Conservation (phyloP, 2,797 vertebrate species). For the Acropternis orthonyx region DNA sequence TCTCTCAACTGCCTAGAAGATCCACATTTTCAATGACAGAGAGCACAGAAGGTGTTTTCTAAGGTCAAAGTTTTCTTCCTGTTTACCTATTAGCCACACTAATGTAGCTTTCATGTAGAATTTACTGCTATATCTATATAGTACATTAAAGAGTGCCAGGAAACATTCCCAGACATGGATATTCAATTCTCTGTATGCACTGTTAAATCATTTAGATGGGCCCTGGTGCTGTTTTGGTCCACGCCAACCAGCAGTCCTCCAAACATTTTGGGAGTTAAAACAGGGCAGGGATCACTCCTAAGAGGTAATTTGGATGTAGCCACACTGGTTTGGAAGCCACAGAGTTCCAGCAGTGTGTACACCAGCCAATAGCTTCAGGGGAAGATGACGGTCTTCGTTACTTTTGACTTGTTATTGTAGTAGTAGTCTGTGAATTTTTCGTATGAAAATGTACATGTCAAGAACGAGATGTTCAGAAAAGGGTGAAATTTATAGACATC, state of each 20-base stretch:
- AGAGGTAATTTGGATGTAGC: neutral
- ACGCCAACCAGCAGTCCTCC: neutral
- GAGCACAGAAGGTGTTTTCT: neutral
- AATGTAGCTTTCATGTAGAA: neutral
- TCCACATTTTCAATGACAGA: neutral
- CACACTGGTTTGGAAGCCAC: neutral
- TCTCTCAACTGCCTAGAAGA: neutral
- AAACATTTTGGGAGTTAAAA: neutral
- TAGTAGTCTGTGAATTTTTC: neutral
- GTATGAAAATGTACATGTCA: neutral
- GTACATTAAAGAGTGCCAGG: neutral
- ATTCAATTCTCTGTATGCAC: neutral
- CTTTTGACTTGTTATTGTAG: neutral
- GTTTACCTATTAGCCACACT: neutral
- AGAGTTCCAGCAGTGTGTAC: neutral
- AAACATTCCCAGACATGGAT: fast-evolving
- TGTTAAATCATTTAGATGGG: neutral
- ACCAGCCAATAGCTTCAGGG: neutral
- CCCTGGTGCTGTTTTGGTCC: neutral
- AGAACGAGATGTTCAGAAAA: neutral
- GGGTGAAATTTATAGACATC: neutral
- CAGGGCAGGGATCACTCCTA: neutral
- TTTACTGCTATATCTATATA: neutral
- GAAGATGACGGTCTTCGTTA: neutral
- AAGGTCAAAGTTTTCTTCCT: neutral